Base-by-base conservation (phyloP, 2,888 invertebrate genomes). In the Drosophila rubida region DNA sequence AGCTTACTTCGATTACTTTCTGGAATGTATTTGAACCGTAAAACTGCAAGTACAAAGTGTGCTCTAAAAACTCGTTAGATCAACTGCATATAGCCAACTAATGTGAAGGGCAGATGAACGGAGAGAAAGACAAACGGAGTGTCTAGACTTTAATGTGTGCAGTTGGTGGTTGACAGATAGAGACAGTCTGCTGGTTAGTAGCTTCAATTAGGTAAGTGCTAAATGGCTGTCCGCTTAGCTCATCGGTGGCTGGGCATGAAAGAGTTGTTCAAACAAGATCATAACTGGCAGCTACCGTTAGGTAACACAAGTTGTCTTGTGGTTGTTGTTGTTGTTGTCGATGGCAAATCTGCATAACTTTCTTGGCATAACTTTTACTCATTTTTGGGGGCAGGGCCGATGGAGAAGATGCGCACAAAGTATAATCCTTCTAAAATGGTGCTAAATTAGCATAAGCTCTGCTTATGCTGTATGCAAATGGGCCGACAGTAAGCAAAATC, bases 361-460 rank as follows among this genome's bases (percentile, higher is more conserved):
- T 73, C 73, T 75, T 73, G 49, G n/a, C 70, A 65, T 75, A 73
- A 69, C 74, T 75, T 76, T 75, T 75, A 75, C 74, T 61, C 57
- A 61, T 25, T 6, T 25, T 25, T 59, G 39, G 27, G 13, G 27
- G 19, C 8, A 27, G 5, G n/a, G 8, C 27, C 23, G 65, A 2
- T 46, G 22, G 7, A 37, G 37, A 35, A 14, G 25, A 37, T 4
- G 14, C 5, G 7, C 7, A 22, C 8, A 5, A 32, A n/a, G 39
- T 35, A 41, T 76, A 76, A 74, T 71, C 72, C 74, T 75, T 75
- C 72, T 76, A 72, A 72, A 63, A 67, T 50, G 61, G 44, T 55
- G 23, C 2, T 44, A 25, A 63, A 75, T 74, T 76, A 72, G 67
- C 74, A 74, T 74, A 74, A 76, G 59, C 62, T 48, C 49, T 35